A percentile compares a stretch with the other conserved stretches of the same genome.
phyloP scores from a whole-genome alignment of 2,888 invertebrate species.

The Stratiomys singularior region DNA sequence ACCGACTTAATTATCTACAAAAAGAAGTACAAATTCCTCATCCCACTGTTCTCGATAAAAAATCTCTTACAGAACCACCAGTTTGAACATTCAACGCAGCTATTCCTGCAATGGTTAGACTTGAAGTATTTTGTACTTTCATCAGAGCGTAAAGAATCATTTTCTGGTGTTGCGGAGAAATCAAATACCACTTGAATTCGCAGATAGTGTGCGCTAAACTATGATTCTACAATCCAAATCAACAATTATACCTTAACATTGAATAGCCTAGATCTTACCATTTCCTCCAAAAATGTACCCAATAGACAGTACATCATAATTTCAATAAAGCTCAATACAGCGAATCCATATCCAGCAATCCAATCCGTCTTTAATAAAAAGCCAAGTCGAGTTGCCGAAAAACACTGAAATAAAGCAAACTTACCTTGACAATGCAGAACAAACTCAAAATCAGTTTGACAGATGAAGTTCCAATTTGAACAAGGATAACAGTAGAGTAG shows the following conservation, averaged over 20 bases:
- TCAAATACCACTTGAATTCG: too few species aligned
- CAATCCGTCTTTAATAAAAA: not conserved
- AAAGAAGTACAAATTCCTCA: not conserved
- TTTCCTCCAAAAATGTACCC: not conserved
- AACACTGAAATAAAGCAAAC: not conserved
- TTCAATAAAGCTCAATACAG: not conserved
- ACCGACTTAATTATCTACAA: not conserved
- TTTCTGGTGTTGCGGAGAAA: too few species aligned
- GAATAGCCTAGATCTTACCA: too few species aligned
- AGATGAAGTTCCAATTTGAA: not conserved
- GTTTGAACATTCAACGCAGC: not conserved
- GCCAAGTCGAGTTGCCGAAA: too few species aligned
- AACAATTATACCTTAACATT: too few species aligned
- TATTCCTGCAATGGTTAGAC: not conserved
- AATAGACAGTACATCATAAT: not conserved
- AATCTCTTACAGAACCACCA: not conserved
- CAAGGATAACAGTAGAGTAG: not conserved
- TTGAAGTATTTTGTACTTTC: not conserved
- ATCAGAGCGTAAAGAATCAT: not conserved
- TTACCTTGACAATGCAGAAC: constrained; percentile 19
- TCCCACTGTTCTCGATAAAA: not conserved
- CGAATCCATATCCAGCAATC: not conserved
- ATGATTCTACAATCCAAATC: too few species aligned
- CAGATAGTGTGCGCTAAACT: too few species aligned
- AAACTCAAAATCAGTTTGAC: not conserved